These are phyloP conservation scores for Pseudorasbora parva DNA, from an alignment of 2,113 vertebrate species.

Conservation along the genomic window DNA sequence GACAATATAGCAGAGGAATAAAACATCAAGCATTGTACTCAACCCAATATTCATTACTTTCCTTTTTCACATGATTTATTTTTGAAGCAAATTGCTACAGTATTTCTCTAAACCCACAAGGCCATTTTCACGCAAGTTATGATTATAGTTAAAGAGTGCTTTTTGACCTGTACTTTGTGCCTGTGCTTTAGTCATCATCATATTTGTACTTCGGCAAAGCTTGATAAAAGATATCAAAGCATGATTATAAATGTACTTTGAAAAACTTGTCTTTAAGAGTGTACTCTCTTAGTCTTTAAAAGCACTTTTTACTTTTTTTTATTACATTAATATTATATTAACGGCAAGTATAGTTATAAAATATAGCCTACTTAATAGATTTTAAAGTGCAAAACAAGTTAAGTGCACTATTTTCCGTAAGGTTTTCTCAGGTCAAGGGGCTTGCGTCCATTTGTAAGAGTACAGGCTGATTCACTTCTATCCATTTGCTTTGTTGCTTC, in stretches of 20 bases:
- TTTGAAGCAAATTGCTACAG: neutral
- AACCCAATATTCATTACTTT: neutral
- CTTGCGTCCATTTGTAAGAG: neutral
- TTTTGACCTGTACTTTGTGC: neutral
- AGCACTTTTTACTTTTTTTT: neutral
- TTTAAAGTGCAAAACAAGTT: neutral
- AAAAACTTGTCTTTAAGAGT: no score
- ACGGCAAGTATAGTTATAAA: neutral
- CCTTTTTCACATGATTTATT: neutral
- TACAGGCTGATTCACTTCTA: slow-evolving; percentile 6
- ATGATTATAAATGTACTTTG: neutral
- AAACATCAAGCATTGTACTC: neutral
- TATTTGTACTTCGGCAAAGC: neutral
- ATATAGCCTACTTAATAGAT: no score
- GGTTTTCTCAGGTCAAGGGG: slow-evolving; percentile 26
- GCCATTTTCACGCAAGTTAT: neutral
- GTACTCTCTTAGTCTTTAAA: neutral
- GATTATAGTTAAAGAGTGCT: neutral
- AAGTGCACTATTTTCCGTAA: neutral
- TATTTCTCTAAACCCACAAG: neutral
- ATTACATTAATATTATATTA: neutral
- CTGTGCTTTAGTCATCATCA: neutral
- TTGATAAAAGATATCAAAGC: neutral
- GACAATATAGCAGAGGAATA: neutral
- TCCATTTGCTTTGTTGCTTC: slow-evolving; percentile 29